Evolutionary conservation across 2,888 invertebrate genomes (phyloP), one percentile per base, ranked within the genome.

Genomic region (Pollenia griseotomentosa): DNA sequence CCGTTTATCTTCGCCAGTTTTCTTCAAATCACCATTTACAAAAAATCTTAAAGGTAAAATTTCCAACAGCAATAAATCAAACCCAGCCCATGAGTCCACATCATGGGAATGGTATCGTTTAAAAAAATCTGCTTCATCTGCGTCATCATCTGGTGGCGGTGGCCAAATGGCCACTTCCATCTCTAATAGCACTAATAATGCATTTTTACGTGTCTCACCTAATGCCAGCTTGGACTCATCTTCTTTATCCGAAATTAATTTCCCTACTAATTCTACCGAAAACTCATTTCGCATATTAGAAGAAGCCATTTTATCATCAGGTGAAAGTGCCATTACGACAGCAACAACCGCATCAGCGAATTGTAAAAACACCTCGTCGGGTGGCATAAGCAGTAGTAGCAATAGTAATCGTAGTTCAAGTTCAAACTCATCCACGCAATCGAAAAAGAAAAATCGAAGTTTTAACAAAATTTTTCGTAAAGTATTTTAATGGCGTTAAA

Each of bases 401-500:
- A 90, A 90, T 87, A 92, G 92, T 87, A 90, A 89, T 89, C 90
- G 90, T 71, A 89, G 89, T 85, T 89, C 88, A 73, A 89, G 89
- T 74, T 91, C 91, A 77, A 91, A 91, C 46, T 90, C 92, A 79
- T 91, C 92, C 40, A 91, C 90, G 57, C 89, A 91, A 83, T 90
- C 90, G 80, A 95, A 95, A 90, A 96, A 96, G 92, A 94, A 92
- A 83, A 91, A 94, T 90, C 95, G 96, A 91, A 95, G 96, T 90
- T 94, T 97, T 89, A 97, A 96, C 92, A 96, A 96, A 93, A 95
- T 97, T 92, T 95, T 97, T 91, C 96, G 95, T 90, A 97, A 96
- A 94, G 96, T 97, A 92, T 97, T 97, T 94, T 96, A 75, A 83
- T 44, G 10, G 8, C 40, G n/a, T 33, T 9, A 19, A 12, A 48